Conservation (phyloP, 1,140 invertebrate species). For the Phenacoccus solenopsis region DNA sequence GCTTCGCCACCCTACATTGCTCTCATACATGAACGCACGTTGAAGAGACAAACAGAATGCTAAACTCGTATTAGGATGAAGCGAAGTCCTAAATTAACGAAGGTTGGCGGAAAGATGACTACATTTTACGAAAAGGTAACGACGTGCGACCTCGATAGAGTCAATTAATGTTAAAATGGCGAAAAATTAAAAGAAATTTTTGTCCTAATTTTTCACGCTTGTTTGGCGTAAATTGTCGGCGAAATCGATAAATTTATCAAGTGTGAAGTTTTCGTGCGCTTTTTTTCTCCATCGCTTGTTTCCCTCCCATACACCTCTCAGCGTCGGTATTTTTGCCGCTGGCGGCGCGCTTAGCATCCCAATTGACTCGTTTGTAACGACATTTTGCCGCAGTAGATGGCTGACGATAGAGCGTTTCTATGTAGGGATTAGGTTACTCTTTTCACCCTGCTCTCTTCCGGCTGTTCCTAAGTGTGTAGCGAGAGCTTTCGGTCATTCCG, state of each 20-base stretch:
- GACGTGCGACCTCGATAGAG: not conserved
- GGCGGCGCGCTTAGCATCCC: not conserved
- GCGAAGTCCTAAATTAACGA: no score
- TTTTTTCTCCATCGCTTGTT: not conserved
- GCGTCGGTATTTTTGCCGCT: not conserved
- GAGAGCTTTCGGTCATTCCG: not conserved
- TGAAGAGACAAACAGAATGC: no score
- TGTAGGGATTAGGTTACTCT: not conserved
- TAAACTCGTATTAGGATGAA: no score
- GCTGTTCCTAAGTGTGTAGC: no score
- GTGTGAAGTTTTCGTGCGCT: not conserved
- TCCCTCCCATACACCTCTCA: no score
- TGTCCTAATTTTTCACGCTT: not conserved
- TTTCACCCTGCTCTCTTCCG: no score
- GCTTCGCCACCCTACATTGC: no score
- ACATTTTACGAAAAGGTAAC: not conserved
- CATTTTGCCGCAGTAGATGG: not conserved
- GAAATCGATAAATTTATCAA: not conserved
- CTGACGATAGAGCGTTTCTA: not conserved
- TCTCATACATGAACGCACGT: no score
- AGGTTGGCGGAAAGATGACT: no score
- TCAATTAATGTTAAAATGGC: not conserved
- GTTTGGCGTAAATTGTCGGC: not conserved
- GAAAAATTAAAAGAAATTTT: conserved; percentile 4
- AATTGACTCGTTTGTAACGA: not conserved